phyloP scores from a whole-genome alignment of 2,888 invertebrate species.

The Villa cingulata region DNA sequence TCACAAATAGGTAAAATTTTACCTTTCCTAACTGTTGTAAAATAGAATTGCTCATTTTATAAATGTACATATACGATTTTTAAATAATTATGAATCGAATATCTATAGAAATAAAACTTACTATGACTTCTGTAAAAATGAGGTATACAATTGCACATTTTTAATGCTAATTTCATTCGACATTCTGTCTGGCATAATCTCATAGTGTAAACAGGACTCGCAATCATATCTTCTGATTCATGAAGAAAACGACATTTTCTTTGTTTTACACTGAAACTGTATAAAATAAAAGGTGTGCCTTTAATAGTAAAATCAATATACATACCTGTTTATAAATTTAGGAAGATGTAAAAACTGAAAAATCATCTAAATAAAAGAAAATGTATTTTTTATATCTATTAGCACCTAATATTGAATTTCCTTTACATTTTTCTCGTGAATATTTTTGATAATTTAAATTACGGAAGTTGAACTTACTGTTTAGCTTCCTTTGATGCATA shows the following conservation, averaged over 20 bases:
- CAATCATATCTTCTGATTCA: slow-evolving; percentile 48
- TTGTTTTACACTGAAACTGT: slow-evolving; percentile 46
- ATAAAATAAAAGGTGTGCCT: slow-evolving; percentile 1
- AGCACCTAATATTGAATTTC: no score
- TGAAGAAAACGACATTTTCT: slow-evolving; percentile 53
- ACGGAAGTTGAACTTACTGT: slow-evolving; percentile 33
- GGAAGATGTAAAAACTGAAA: no score
- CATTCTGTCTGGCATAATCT: slow-evolving; percentile 60
- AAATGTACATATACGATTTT: not conserved
- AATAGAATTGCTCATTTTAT: no score
- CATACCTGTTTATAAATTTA: no score
- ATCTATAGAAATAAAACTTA: slow-evolving; percentile 23
- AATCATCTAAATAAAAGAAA: no score
- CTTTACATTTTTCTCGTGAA: no score
- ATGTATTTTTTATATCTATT: no score
- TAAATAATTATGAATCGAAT: not conserved
- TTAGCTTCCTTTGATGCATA: slow-evolving; percentile 44
- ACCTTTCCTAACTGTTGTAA: slow-evolving; percentile 26
- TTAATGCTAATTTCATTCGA: slow-evolving; percentile 45
- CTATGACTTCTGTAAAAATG: slow-evolving; percentile 56
- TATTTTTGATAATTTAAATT: no score
- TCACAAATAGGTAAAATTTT: slow-evolving; percentile 40
- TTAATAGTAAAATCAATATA: no score
- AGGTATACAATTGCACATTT: slow-evolving; percentile 55
- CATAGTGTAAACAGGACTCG: slow-evolving; percentile 55